A percentile compares a stretch with the other conserved stretches of the same genome.
Evolutionary conservation across 2,888 invertebrate species (phyloP).

Genomic region (Ischnura elegans): DNA sequence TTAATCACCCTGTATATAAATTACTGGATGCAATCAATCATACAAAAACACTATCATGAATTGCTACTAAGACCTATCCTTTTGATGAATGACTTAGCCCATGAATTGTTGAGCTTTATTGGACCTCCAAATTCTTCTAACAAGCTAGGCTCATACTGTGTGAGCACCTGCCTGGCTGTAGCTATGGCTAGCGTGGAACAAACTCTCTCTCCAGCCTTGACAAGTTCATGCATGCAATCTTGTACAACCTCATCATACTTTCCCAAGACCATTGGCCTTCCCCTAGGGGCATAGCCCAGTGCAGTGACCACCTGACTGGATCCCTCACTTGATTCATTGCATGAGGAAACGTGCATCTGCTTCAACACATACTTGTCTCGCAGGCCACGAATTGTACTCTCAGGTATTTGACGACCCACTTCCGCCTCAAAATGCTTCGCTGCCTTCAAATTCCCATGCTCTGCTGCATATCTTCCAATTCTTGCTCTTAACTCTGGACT

Average conservation of each 20-base stretch:
- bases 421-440: constrained; percentile 73
- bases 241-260: constrained; percentile 74
- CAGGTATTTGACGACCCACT: constrained; percentile 73
- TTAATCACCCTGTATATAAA: too few relatives aligned
- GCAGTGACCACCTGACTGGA: constrained; percentile 71
- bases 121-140: constrained; percentile 77
- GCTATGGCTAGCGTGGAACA: constrained; percentile 75
- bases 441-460: constrained; percentile 73
- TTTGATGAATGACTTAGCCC: constrained; percentile 76
- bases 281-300: constrained; percentile 73
- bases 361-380: constrained; percentile 73
- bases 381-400: constrained; percentile 74
- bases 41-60: constrained; percentile 12
- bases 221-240: constrained; percentile 74
- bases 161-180: constrained; percentile 76
- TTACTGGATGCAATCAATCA: too few relatives aligned
- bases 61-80: constrained; percentile 72
- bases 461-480: constrained; percentile 73
- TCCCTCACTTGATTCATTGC: not conserved
- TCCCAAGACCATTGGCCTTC: constrained; percentile 74
- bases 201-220: constrained; percentile 74
- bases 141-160: constrained; percentile 75
- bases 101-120: constrained; percentile 76
- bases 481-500: constrained; percentile 73
- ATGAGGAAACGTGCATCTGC: constrained; percentile 35